These are phyloP conservation scores for Sebastes matsubarae DNA, from an alignment of 2,797 vertebrate genomes.

Conservation along the genomic window DNA sequence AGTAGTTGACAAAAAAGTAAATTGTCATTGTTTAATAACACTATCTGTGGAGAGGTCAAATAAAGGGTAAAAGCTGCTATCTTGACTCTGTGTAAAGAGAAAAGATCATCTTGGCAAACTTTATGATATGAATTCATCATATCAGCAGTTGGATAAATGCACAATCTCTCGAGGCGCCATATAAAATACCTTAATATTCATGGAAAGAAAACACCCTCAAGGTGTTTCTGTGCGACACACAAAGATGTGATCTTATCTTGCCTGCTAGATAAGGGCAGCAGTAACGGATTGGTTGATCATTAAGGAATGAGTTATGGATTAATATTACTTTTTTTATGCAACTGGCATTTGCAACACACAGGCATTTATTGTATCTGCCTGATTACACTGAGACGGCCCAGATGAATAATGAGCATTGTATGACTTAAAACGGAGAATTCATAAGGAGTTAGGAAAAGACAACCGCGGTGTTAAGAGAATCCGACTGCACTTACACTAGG, in stretches of 20 bases:
- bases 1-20: neutral
- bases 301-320: constrained; percentile 20
- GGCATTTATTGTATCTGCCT: constrained; percentile 1
- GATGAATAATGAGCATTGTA: neutral
- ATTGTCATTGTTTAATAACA: neutral
- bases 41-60: neutral
- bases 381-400: neutral
- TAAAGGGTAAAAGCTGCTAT: neutral
- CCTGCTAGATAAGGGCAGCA: constrained; percentile 14
- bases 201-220: constrained; percentile 3
- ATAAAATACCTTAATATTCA: constrained; percentile 25
- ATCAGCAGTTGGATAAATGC: constrained; percentile 1
- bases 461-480: no score
- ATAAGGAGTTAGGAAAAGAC: no score
- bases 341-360: neutral
- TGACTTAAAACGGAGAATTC: neutral
- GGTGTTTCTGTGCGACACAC: constrained; percentile 21
- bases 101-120: neutral
- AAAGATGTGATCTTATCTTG: constrained; percentile 4
- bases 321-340: constrained; percentile 6
- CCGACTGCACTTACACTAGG: no score
- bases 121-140: constrained; percentile 4
- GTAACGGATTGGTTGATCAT: constrained; percentile 19
- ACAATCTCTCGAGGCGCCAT: neutral
- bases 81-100: neutral